Base-by-base conservation (phyloP, 1,140 invertebrate genomes). In the Teleopsis dalmanni region DNA sequence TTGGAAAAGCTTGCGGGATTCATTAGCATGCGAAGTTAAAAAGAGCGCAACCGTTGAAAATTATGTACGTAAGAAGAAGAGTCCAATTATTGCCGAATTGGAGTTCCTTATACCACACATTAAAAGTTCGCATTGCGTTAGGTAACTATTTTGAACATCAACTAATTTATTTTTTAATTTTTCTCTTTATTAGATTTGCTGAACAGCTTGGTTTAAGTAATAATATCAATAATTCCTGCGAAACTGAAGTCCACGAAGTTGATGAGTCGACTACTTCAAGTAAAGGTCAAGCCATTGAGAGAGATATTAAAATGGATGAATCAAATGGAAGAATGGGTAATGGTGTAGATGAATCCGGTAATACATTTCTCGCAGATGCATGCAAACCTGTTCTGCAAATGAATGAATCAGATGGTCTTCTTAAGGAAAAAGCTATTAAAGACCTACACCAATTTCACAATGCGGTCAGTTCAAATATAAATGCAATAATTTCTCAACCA, bases 101-200 rank as follows among this genome's bases (percentile, higher is more conserved):
- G 46, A 48, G 25, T 48, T 48, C 36, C 16, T 48, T 22, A 48
- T 48, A 38, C 46, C 46, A 9, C 46, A 48, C 16, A 48, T 48
- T 13, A 48, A 27, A 23, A 48, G 35, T 14, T 6, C 36, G n/a
- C 26, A 48, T 48, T 37, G 46, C 36, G 36, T 35, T 6, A 48
- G 19, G 46, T 48, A 27, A 40, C 7, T 31, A 21, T 35, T 21
- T 13, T 13, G 14, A 13, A 18, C 25, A 16, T 34, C 4, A n/a
- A 11, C 18, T 4, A 9, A 23, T 36, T 18, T n/a, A 10, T 13
- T 19, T 19, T n/a, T n/a, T n/a, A n/a, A 19, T 29, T 13, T n/a
- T 14, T 29, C 25, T 33, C 26, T 25, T 11, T 47, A 23, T 3
- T 23, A 48, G 46, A 38, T 38, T 48, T n/a, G 36, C 46, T 38